Evolutionary conservation across 2,888 invertebrate species (phyloP).

Genomic region (Drosophila ustulata): DNA sequence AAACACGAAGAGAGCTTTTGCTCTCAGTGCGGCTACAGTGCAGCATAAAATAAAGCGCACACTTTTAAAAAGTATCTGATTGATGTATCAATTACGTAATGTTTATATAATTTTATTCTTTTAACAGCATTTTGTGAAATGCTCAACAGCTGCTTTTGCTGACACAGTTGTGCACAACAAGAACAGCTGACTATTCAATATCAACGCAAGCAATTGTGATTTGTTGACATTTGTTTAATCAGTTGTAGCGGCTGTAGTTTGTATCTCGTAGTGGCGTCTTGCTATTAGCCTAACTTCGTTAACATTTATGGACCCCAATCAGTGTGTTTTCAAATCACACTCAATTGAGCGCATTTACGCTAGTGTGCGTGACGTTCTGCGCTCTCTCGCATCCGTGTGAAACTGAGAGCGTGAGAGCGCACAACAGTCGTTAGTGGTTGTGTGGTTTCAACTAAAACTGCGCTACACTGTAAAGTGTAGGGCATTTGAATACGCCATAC

Average conservation of each 20-base stretch:
- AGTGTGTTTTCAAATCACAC: slow-evolving; percentile 9
- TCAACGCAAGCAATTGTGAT: neutral
- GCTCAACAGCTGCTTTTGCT: slow-evolving; percentile 1
- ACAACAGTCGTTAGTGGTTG: slow-evolving; percentile 11
- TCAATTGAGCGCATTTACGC: slow-evolving; percentile 9
- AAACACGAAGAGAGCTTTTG: slow-evolving; percentile 51
- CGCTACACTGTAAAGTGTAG: slow-evolving; percentile 46
- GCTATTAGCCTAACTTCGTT: slow-evolving; percentile 7
- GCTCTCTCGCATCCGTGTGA: slow-evolving; percentile 3
- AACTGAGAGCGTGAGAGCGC: slow-evolving; percentile 5
- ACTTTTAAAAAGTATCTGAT: neutral
- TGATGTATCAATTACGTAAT: neutral
- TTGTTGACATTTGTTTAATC: slow-evolving; percentile 12
- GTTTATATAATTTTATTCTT: neutral
- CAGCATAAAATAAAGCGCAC: slow-evolving; percentile 9
- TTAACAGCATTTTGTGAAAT: neutral
- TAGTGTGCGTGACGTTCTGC: neutral
- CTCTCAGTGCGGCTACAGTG: slow-evolving; percentile 48
- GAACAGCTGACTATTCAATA: slow-evolving; percentile 15
- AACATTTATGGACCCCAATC: slow-evolving; percentile 11
- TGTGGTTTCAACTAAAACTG: slow-evolving; percentile 19
- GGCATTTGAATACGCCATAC: slow-evolving; percentile 34
- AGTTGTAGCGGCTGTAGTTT: neutral
- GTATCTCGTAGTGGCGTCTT: slow-evolving; percentile 4
- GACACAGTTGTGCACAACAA: slow-evolving; percentile 4